Evolutionary conservation across 2,888 invertebrate genomes (phyloP), one percentile per base, ranked within the genome.

Genomic region (Eubasilissa splendida): DNA sequence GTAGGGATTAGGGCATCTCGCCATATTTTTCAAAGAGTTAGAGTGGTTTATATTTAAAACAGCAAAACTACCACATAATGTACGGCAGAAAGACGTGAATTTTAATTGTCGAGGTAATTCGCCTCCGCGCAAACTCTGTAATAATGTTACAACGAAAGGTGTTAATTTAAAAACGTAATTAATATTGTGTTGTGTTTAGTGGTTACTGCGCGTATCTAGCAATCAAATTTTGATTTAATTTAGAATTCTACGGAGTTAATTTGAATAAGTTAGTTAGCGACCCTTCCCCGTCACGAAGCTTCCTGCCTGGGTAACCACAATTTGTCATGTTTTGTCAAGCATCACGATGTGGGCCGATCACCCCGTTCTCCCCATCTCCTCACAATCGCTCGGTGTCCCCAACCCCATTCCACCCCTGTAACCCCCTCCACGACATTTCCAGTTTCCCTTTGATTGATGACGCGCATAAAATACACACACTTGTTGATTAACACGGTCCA

Each of bases 281-380:
- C 71, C 71, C 71, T 70, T 58, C 42, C 56, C 63, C 52, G 78
- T 73, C 56, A 71, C 59, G 58, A 73, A 58, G 71, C 70, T 59
- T 70, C 54, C 59, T 58, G 80, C 76, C 54, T 63, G 76, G 70
- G 59, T 63, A 33, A 58, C 52, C 60, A 56, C 80, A 77, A 80
- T 80, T 80, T 80, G 77, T 80, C 80, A 80, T 77, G 77, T 80
- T 80, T 77, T 77, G 80, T 80, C 77, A 66, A 80, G 80, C 80
- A 76, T 56, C 70, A 77, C 63, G 77, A 80, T 71, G 77, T 78
- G 78, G 77, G 53, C 68, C 77, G 56, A 60, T 65, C 70, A 50
- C 54, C 79, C 63, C 42, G 14, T 7, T 52, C 54, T 56, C 33
- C 58, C 58, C 58, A 7, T 7, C 42, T 42, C 58, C 22, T 14